Base-by-base conservation (phyloP, 2,888 invertebrate genomes). In the Thera britannica region DNA sequence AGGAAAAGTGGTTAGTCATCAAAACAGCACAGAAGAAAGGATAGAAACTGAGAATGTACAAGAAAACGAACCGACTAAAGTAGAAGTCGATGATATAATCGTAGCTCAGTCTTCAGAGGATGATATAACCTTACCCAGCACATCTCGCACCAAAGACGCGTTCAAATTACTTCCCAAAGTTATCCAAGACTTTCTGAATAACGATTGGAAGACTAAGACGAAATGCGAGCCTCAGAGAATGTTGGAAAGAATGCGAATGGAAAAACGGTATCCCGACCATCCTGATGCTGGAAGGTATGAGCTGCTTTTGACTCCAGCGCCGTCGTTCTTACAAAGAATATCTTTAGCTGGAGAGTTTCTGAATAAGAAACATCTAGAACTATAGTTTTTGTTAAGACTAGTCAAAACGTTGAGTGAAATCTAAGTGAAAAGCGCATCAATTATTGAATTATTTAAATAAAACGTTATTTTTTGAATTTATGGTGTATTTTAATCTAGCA, bases 261-360 rank as follows among this genome's bases (percentile, higher is more conserved):
- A 96, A 74, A 95, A 95, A 64, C 81, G 71, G 44, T 95, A 95
- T 65, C 94, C 94, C 6, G 95, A 96, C 80, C 89, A 93, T 71
- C 94, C 95, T 0, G 95, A 95, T 83, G 90, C 90, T 11, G 84
- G 92, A 54, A 95, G 95, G 81, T 97, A 96, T 85, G 95, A 96
- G 70, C 82, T 96, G 11, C 90, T 98, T 65, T 95, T 96, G 58
- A 98, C 98, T 78, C 96, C 96, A 61, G 96, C 97, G 2, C 97
- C 97, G 66, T 96, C 97, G 12, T 98, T 97, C 86, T 87, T 97
- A 70, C 96, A 97, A 85, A 94, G 96, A 80, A 94, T 97, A 84
- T 96, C 97, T 12, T 93, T 97, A 73, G 95, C 96, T 70, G 97
- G 98, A 0, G 97, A 98, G 94, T 96, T 97, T 91, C 77, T 93